Percentiles rank a stretch among this genome's conserved stretches.
Conservation (phyloP, 2,113 vertebrate species). For the Brachypteracias leptosomus region DNA sequence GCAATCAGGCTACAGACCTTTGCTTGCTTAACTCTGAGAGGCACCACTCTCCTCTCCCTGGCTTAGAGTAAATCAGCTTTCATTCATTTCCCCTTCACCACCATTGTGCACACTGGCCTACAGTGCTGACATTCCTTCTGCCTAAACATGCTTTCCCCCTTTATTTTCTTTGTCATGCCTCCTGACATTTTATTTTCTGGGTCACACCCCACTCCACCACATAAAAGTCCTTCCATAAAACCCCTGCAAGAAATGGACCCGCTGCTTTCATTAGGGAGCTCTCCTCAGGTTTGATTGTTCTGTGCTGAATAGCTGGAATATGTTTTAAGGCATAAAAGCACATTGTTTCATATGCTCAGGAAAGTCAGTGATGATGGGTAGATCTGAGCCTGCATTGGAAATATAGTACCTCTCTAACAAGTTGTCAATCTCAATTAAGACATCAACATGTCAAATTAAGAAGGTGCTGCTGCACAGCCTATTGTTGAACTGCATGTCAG, state of each 20-base stretch:
- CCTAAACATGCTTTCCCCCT: not conserved
- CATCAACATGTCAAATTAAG: constrained; percentile 71
- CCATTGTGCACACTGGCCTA: not conserved
- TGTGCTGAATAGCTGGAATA: not conserved
- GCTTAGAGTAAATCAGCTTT: not conserved
- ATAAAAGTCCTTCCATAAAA: not conserved
- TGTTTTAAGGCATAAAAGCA: constrained; percentile 11
- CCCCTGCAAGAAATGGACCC: not conserved
- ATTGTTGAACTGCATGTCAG: constrained; percentile 77
- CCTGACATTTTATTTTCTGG: not conserved
- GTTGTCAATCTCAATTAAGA: constrained; percentile 83
- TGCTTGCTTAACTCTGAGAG: not conserved
- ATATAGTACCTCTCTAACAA: constrained; percentile 69
- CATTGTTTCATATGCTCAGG: constrained; percentile 18
- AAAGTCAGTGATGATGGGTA: constrained; percentile 33
- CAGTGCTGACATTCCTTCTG: not conserved
- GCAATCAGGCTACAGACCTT: not conserved
- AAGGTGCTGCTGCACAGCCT: constrained; percentile 74
- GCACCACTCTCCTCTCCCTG: not conserved
- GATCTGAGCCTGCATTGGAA: constrained; percentile 44
- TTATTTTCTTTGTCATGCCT: not conserved
- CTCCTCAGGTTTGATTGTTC: not conserved
- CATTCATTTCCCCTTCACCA: not conserved
- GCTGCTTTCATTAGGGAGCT: not conserved
- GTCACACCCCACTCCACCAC: not conserved